Percentiles rank a stretch among this genome's conserved stretches.
phyloP scores from a whole-genome alignment of 37 sponge, comb jelly and placozoan genomes.

The Crambe crambe region DNA sequence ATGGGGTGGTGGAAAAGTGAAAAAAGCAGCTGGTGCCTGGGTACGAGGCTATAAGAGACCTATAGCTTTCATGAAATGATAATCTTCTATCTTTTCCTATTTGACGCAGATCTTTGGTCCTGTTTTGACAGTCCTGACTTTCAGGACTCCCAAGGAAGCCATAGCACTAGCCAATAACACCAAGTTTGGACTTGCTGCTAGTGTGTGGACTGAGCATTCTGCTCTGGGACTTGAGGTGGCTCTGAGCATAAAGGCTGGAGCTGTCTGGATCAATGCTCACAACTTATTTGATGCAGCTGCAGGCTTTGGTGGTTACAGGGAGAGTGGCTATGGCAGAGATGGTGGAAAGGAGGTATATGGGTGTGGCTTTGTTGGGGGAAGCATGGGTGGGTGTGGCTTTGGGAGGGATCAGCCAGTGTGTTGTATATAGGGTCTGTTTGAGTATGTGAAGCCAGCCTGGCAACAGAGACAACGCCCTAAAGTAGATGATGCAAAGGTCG shows the following conservation, averaged over 20 bases:
- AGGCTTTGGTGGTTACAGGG: constrained; percentile 94
- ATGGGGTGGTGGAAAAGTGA: no score
- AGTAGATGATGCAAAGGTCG: constrained; percentile 67
- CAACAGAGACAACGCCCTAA: constrained; percentile 54
- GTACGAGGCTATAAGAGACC: no score
- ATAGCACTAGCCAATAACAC: constrained; percentile 96
- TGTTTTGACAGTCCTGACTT: constrained; percentile 86
- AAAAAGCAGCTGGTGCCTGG: no score
- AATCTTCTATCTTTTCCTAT: no score
- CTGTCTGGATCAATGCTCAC: constrained; percentile 93
- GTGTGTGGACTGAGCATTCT: constrained; percentile 95
- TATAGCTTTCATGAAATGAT: no score
- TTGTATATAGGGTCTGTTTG: constrained; percentile 77
- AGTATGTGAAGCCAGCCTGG: constrained; percentile 89
- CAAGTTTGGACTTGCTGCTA: constrained; percentile 69
- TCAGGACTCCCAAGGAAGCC: constrained; percentile 96
- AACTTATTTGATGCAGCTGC: constrained; percentile 96
- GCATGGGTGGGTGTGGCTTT: background rate
- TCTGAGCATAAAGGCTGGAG: constrained; percentile 71
- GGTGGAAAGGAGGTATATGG: constrained; percentile 89
- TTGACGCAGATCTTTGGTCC: constrained; percentile 90
- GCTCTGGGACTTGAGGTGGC: constrained; percentile 83
- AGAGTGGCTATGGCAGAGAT: constrained; percentile 94
- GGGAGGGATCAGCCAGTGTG: background rate
- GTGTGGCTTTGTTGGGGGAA: background rate